A percentile compares a stretch with the other conserved stretches of the same genome.
These are phyloP conservation scores for Drosophila pectinifera DNA, from an alignment of 1,140 invertebrate genomes.

Conservation along the genomic window DNA sequence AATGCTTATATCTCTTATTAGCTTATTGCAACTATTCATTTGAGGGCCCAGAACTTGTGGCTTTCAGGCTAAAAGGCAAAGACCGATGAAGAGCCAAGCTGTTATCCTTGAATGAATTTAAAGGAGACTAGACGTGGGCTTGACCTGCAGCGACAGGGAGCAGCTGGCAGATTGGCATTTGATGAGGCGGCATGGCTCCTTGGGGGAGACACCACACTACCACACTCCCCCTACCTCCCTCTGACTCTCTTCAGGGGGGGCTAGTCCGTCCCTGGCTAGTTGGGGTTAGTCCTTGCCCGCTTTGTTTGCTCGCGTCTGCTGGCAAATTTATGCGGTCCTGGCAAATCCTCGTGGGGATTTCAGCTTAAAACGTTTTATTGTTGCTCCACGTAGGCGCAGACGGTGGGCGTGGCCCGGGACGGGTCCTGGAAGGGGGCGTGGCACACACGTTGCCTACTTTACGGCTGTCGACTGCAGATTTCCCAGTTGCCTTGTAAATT, in stretches of 20 bases:
- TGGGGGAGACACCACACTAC: not conserved
- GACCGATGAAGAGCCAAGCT: not conserved
- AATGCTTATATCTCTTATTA: no score
- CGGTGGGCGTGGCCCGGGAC: conserved; percentile 7
- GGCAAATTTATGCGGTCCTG: conserved; percentile 76
- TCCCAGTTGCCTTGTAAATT: conserved; percentile 82
- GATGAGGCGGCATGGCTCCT: conserved; percentile 7
- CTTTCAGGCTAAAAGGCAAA: not conserved
- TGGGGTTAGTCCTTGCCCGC: conserved; percentile 12
- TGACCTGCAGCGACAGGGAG: no score
- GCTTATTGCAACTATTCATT: no score
- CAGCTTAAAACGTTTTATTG: conserved; percentile 78
- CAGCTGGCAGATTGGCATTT: not conserved
- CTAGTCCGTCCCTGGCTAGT: conserved; percentile 32
- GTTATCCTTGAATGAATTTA: not conserved
- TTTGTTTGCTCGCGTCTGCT: conserved; percentile 40
- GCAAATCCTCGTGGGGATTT: conserved; percentile 80
- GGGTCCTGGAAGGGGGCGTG: conserved; percentile 12
- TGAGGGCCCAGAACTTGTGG: not conserved
- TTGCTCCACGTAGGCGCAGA: conserved; percentile 55
- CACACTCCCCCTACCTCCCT: not conserved
- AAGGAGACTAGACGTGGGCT: not conserved
- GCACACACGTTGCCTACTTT: conserved; percentile 57
- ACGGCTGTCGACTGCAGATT: conserved; percentile 79
- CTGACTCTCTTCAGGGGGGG: no score